These are phyloP conservation scores for Podiceps cristatus DNA, from an alignment of 2,113 vertebrate species.

Conservation along the genomic window DNA sequence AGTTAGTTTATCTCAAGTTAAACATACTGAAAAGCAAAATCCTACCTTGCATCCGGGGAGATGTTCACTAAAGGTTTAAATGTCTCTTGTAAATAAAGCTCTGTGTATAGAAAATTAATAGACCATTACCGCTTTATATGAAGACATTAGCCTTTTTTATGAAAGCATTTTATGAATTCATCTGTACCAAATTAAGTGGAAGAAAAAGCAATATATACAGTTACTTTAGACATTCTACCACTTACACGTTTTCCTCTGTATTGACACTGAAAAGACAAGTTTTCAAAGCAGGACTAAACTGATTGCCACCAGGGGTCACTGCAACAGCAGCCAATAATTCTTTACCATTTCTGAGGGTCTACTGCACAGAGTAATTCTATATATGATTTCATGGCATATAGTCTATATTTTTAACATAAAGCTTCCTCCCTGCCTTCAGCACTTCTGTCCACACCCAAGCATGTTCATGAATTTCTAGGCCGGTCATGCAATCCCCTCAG, in stretches of 20 bases:
- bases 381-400: accelerated
- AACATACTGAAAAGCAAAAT: conserved; percentile 1
- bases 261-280: neutral
- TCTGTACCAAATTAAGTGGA: neutral
- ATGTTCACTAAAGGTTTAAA: conserved; percentile 99
- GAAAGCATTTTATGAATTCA: neutral
- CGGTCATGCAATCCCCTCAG: accelerated
- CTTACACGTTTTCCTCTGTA: neutral
- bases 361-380: neutral
- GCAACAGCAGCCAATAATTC: neutral
- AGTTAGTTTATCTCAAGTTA: neutral
- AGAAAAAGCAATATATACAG: neutral
- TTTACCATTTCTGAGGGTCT: neutral
- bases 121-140: conserved; percentile 6
- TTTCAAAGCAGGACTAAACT: neutral
- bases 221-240: neutral
- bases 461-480: accelerated
- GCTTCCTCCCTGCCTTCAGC: neutral
- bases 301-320: conserved; percentile 49
- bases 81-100: conserved; percentile 98
- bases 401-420: accelerated
- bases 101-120: conserved; percentile 77
- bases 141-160: neutral
- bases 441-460: neutral
- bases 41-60: conserved; percentile 95